Base-by-base conservation (phyloP, 2,797 vertebrate species). In the Hydrolagus colliei region DNA sequence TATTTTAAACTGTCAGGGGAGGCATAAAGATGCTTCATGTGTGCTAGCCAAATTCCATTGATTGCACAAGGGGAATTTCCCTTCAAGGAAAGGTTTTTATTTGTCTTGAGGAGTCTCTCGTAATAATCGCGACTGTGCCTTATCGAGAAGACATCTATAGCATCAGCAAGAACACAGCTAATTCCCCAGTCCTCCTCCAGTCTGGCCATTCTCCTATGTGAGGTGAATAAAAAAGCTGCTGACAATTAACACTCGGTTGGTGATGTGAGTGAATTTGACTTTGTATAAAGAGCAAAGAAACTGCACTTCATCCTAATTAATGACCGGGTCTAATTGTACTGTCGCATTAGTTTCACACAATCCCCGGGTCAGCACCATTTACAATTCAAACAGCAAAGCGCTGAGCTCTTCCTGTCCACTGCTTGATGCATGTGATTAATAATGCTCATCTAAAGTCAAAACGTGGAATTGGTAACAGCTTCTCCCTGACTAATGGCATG, bases 211-310 rank as follows among this genome's bases (percentile, higher is more conserved):
- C 52, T 61, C 77, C 61, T 27, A 10, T 63, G 61, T 4, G 22
- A 79, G n/a, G 35, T 13, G 27, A 80, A 80, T 67, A 65, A 35
- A 67, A 80, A 80, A 80, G 62, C 78, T 80, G 78, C 62, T 80
- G 78, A 80, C 22, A 63, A 63, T 63, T 67, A 65, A 63, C 22
- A 27, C 22, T 80, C 2, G 22, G 32, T 32, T 67, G 13, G n/a
- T 14, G 13, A 65, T 80, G 62, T 14, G 2, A 67, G 27, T 9
- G 18, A 27, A 63, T 18, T 63, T 80, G 62, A 14, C 8, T 12
- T 32, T 63, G 11, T 18, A 63, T 32, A 61, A 32, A 27, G 22
- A 80, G 62, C n/a, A 80, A 67, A 80, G 62, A 32, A 11, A 80
- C 22, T 80, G 78, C 2, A 16, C 27, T 67, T 67, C n/a, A 2